Percentiles rank a stretch among this genome's conserved stretches.
Conservation (phyloP, 2,797 vertebrate genomes). For the Trichosurus vulpecula region DNA sequence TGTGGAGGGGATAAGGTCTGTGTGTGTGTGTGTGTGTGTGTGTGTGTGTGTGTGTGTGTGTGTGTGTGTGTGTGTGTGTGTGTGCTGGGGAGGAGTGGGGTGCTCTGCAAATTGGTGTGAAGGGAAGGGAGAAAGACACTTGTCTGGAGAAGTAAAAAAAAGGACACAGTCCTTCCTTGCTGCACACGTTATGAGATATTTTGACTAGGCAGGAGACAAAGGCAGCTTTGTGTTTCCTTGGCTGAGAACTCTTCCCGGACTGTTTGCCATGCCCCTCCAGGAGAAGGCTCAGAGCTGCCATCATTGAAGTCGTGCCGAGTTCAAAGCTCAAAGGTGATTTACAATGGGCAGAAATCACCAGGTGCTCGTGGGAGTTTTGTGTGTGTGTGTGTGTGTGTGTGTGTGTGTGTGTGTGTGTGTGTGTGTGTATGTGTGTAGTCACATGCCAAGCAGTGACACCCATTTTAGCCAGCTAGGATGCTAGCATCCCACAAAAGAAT, state of each 20-base stretch:
- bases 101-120: neutral
- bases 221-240: conserved; percentile 52
- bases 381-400: neutral
- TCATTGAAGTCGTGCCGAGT: neutral
- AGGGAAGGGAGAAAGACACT: conserved; percentile 35
- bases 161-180: neutral
- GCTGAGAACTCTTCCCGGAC: neutral
- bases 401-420: neutral
- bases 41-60: neutral
- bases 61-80: neutral
- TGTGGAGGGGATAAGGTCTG: too few species aligned
- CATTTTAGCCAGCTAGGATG: neutral
- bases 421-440: too few species aligned
- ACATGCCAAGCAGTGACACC: too few species aligned
- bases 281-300: conserved; percentile 4
- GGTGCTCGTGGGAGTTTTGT: neutral
- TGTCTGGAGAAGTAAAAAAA: conserved; percentile 26
- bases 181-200: conserved; percentile 53
- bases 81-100: neutral
- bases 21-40: neutral
- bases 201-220: conserved; percentile 70
- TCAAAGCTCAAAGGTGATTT: conserved; percentile 41
- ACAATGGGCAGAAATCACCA: conserved; percentile 21
- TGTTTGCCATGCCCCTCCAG: neutral
- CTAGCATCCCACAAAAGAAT: neutral